These are phyloP conservation scores for Selene dorsalis DNA, from an alignment of 2,797 vertebrate genomes.

Conservation along the genomic window DNA sequence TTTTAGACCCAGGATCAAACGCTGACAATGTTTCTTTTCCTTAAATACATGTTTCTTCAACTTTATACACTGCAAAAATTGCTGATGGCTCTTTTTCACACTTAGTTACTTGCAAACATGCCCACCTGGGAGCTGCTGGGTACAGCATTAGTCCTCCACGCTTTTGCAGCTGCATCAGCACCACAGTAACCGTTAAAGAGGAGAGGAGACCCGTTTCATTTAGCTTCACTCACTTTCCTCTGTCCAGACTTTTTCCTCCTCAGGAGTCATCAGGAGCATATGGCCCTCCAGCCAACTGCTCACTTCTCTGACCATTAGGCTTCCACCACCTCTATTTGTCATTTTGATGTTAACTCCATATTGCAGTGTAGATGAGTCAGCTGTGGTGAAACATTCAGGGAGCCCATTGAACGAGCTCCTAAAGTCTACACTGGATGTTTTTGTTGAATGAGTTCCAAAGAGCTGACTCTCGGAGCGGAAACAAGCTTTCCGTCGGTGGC, in stretches of 20 bases:
- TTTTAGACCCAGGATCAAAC: constrained; percentile 21
- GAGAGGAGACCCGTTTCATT: constrained; percentile 42
- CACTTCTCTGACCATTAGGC: constrained; percentile 58
- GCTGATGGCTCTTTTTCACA: constrained; percentile 39
- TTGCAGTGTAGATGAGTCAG: constrained; percentile 69
- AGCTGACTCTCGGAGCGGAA: constrained; percentile 69
- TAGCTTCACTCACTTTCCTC: constrained; percentile 32
- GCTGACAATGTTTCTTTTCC: constrained; percentile 46
- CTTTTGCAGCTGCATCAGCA: constrained; percentile 46
- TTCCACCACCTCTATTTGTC: constrained; percentile 56
- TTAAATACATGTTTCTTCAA: constrained; percentile 30
- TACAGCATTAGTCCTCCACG: constrained; percentile 47
- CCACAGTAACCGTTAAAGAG: constrained; percentile 22
- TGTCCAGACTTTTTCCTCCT: constrained; percentile 22
- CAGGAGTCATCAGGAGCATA: constrained; percentile 42
- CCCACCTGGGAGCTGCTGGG: constrained; percentile 41
- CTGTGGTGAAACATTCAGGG: constrained; percentile 62
- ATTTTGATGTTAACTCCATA: constrained; percentile 70
- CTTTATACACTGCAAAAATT: constrained; percentile 36
- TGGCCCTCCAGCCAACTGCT: constrained; percentile 39
- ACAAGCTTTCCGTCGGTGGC: constrained; percentile 54
- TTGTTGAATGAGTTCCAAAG: constrained; percentile 75
- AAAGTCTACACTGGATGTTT: constrained; percentile 64
- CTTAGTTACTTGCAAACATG: constrained; percentile 43
- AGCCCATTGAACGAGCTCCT: constrained; percentile 57